Percentiles rank a stretch among this genome's conserved stretches.
Evolutionary conservation across 2,797 vertebrate species (phyloP).

Genomic region (Pteronotus mesoamericanus): DNA sequence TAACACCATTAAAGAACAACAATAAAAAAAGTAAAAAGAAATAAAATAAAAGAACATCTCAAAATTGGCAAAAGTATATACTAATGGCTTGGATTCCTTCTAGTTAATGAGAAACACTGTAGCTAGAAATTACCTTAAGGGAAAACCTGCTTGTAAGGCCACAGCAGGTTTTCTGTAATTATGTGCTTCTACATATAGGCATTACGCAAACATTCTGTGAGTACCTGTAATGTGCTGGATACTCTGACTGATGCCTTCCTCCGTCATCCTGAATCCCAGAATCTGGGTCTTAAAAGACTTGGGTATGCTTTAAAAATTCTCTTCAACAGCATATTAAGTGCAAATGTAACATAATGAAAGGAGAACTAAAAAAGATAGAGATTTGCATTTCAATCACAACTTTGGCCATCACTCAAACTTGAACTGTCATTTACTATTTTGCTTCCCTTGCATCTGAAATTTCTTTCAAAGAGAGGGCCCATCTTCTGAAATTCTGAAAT

Average conservation of each 20-base stretch:
- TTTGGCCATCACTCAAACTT: not conserved
- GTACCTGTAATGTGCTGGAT: not conserved
- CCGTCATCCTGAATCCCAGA: not conserved
- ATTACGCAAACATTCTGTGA: not conserved
- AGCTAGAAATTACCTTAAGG: not conserved
- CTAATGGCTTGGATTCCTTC: not conserved
- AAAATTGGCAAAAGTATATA: not conserved
- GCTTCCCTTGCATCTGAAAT: not conserved
- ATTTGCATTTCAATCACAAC: not conserved
- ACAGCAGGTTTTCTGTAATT: not conserved
- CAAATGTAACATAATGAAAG: not conserved
- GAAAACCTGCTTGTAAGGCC: not conserved
- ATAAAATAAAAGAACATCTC: too few species aligned
- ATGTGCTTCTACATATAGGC: not conserved
- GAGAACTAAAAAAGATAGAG: not conserved
- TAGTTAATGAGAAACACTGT: not conserved
- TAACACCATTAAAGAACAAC: not conserved
- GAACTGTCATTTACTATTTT: not conserved
- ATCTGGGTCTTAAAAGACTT: not conserved
- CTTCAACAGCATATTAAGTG: not conserved
- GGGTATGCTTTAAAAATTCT: not conserved
- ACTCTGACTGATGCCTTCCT: not conserved
- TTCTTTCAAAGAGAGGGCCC: not conserved
- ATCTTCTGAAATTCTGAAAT: not conserved
- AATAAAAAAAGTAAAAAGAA: too few species aligned